Evolutionary conservation across 2,113 vertebrate species (phyloP), one percentile per base, ranked within the genome.

Genomic region (Haemorhous mexicanus): DNA sequence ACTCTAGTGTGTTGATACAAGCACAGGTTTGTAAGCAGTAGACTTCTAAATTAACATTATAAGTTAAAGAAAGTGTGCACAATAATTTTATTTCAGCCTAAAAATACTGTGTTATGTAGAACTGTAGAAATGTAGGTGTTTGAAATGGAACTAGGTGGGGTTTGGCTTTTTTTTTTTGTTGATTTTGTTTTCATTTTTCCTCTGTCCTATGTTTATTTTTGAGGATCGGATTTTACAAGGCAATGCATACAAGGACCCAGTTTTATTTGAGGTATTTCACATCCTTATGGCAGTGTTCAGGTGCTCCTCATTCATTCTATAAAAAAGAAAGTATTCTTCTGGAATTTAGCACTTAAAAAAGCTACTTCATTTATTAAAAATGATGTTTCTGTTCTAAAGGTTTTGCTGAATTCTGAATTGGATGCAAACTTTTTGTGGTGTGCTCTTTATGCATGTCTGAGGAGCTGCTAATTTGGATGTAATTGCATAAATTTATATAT

Each of bases 181-280:
- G 47, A 9, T 16, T 87, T 87, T 64, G 27, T 82, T 87, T 89
- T 89, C 21, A 76, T 94, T 91, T 84, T 96, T 73, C n/a, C 62
- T 92, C 16, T 95, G 35, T 87, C 41, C 37, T 93, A 1, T 97
- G 52, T 97, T 97, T 98, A 68, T 97, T 97, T 98, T 97, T 89
- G 97, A 99, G 99, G 99, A 99, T 98, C 97, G 98, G 93, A 98
- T 99, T 98, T 99, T 99, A 96, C 98, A 98, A 98, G 97, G 97
- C 94, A 98, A 95, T 97, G 97, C 98, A 22, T 99, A 98, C 98
- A 98, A 98, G 98, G 98, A 98, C 96, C 96, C 90, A 17, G 97
- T 98, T 89, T 97, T 98, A 80, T 98, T 98, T 94, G 98, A 99
- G 99, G 99, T 99, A 99, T 97, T 95, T 95, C 55, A 49, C 15